These are phyloP conservation scores for Ypsolopha sequella DNA, from an alignment of 2,888 invertebrate genomes.

Conservation along the genomic window DNA sequence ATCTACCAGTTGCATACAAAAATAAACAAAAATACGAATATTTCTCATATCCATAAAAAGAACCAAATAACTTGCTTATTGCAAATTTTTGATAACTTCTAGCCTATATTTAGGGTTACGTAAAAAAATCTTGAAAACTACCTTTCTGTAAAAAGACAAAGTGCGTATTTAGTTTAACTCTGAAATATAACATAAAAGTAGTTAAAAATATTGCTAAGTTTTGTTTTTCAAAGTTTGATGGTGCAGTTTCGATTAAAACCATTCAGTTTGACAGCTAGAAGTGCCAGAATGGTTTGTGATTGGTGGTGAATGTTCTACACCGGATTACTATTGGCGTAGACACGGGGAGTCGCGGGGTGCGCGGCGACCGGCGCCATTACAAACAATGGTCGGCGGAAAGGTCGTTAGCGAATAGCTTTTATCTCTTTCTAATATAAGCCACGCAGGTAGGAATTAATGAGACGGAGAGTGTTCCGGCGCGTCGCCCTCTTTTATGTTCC, in stretches of 20 bases:
- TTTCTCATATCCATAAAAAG: too few relatives aligned
- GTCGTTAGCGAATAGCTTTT: conserved; percentile 70
- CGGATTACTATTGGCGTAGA: conserved; percentile 68
- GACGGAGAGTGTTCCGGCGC: conserved; percentile 61
- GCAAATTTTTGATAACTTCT: too few relatives aligned
- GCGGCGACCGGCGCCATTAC: conserved; percentile 64
- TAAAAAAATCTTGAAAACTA: too few relatives aligned
- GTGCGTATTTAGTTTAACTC: too few relatives aligned
- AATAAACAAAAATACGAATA: too few relatives aligned
- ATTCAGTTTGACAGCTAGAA: conserved; percentile 68
- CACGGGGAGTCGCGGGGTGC: conserved; percentile 44
- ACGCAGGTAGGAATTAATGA: conserved; percentile 70
- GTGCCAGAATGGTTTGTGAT: conserved; percentile 70
- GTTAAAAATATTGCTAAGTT: neutral
- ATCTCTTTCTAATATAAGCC: conserved; percentile 69
- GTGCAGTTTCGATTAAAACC: conserved; percentile 47
- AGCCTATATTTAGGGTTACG: too few relatives aligned
- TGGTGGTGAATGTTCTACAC: conserved; percentile 70
- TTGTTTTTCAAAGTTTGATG: conserved; percentile 19
- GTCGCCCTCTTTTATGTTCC: conserved; percentile 33
- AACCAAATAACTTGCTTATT: too few relatives aligned
- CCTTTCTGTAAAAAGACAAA: too few relatives aligned
- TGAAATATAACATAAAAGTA: too few relatives aligned
- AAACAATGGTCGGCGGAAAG: conserved; percentile 65
- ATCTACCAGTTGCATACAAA: too few relatives aligned